A percentile compares a stretch with the other conserved stretches of the same genome.
Conservation (phyloP, 1,140 invertebrate genomes). For the Laodelphax striatellus region DNA sequence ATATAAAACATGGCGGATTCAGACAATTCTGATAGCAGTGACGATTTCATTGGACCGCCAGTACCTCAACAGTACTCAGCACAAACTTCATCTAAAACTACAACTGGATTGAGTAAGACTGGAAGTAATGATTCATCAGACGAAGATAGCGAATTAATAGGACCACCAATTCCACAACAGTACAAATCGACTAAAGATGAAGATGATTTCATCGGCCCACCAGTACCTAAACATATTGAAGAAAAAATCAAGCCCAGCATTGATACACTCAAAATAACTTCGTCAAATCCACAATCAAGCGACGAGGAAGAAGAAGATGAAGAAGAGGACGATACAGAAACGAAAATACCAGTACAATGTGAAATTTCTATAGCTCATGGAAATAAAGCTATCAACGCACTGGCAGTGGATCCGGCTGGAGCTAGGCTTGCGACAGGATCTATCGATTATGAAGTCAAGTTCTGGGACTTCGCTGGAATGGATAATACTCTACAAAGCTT, state of each 20-base stretch:
- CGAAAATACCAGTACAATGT: constrained; percentile 64
- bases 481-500: constrained; percentile 83
- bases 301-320: constrained; percentile 25
- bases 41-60: too few species aligned
- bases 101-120: too few species aligned
- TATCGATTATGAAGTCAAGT: constrained; percentile 88
- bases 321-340: constrained; percentile 38
- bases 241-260: constrained; percentile 14
- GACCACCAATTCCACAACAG: constrained; percentile 12
- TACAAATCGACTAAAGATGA: constrained; percentile 19
- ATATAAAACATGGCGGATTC: too few species aligned
- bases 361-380: constrained; percentile 80
- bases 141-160: constrained; percentile 11
- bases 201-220: constrained; percentile 46
- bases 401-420: constrained; percentile 85
- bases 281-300: constrained; percentile 25
- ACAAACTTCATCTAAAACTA: too few species aligned
- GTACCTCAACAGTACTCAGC: too few species aligned
- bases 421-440: constrained; percentile 85
- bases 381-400: constrained; percentile 69
- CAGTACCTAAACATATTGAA: constrained; percentile 31
- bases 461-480: constrained; percentile 99
- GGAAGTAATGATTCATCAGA: too few species aligned
- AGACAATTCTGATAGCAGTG: too few species aligned
- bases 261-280: constrained; percentile 6